phyloP scores from a whole-genome alignment of 2,113 vertebrate genomes.

The Sander vitreus region DNA sequence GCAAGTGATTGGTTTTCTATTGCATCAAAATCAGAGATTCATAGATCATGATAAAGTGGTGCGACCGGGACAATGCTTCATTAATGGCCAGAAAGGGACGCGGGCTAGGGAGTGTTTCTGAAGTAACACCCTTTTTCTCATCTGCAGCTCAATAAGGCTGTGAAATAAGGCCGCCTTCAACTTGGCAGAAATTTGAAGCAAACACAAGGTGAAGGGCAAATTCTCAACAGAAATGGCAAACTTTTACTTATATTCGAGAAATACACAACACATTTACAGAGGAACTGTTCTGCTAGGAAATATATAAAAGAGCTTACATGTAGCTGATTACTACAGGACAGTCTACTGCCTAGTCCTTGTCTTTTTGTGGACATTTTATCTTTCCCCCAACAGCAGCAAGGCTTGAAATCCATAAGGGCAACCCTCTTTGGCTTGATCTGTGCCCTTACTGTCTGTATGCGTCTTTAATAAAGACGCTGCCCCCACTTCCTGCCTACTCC shows the following conservation, averaged over 20 bases:
- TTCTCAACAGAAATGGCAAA: constrained; percentile 35
- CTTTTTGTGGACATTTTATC: constrained; percentile 42
- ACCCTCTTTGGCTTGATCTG: constrained; percentile 38
- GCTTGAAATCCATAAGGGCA: constrained; percentile 33
- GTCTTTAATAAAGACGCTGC: constrained; percentile 65
- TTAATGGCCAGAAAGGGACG: constrained; percentile 79
- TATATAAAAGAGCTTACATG: constrained; percentile 5
- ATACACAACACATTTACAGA: constrained; percentile 15
- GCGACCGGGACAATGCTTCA: constrained; percentile 76
- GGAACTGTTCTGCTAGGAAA: constrained; percentile 2
- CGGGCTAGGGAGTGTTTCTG: constrained; percentile 48
- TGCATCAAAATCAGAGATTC: constrained; percentile 87
- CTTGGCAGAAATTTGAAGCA: constrained; percentile 36
- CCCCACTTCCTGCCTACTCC: constrained; percentile 54
- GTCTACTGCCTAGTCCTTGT: background rate
- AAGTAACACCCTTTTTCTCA: constrained; percentile 62
- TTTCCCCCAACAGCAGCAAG: constrained; percentile 16
- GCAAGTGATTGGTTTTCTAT: constrained; percentile 88
- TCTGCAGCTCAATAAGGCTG: constrained; percentile 53
- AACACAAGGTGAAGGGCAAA: constrained; percentile 48
- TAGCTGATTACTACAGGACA: constrained; percentile 5
- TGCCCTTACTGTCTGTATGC: constrained; percentile 45
- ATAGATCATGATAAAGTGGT: constrained; percentile 87
- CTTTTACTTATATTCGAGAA: constrained; percentile 28
- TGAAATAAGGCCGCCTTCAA: constrained; percentile 36